Base-by-base conservation (phyloP, 2,113 vertebrate genomes). In the Corythaixoides concolor region DNA sequence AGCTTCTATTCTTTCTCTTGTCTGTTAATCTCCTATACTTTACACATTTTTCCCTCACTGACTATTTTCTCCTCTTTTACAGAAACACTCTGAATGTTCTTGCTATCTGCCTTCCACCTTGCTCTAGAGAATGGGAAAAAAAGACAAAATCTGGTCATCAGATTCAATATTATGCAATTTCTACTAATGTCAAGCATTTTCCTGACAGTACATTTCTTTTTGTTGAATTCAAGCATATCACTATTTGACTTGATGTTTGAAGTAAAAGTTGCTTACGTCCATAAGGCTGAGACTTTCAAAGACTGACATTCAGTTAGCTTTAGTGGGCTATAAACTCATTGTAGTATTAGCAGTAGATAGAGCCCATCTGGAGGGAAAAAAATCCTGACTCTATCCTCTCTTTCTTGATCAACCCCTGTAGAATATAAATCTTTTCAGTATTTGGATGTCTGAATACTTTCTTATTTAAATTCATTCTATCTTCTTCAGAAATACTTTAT, bases 311-410 rank as follows among this genome's bases (percentile, higher is more conserved):
- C 33, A 16, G 21, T 35, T 15, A 50, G 3, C 43, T 90, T 86
- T 56, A 49, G 35, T 15, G 16, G 22, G 12, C 33, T 78, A 9
- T 35, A 58, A 56, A 79, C 8, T 66, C 7, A 17, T 5, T 68
- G 45, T 27, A 76, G 21, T 19, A 16, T 28, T 39, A 35, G 4
- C 8, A 53, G 27, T 15, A 37, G 2, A 41, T 0, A n/a, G 20
- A 68, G 8, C 5, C 13, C 55, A 23, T 18, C 8, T 45, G 23
- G 17, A 74, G 20, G 53, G 33, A 11, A 39, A 70, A 21, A 1
- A 15, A 0, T 1, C 12, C 15, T 47, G 9, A 4, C 16, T 49
- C 14, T 60, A 6, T 5, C 2, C 6, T 53, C 28, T 45, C 6
- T 45, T 76, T 53, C 39, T 53, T 74, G 28, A 19, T 9, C 37